phyloP scores from a whole-genome alignment of 2,888 invertebrate species.

The Trissonchulus latispiculum region DNA sequence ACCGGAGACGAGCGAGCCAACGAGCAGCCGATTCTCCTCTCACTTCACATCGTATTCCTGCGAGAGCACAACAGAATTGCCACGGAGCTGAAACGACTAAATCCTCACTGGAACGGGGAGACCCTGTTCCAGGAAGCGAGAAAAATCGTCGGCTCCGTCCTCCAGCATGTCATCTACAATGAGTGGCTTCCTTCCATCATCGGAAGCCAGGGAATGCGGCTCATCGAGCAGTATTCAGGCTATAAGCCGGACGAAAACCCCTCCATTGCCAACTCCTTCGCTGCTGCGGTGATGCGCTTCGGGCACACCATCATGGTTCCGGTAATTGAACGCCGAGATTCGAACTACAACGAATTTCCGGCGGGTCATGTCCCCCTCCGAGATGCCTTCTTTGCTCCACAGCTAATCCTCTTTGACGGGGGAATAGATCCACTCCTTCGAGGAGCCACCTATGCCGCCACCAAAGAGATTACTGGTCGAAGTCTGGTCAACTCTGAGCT shows the following conservation, averaged over 20 bases:
- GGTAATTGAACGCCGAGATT: conserved; percentile 5
- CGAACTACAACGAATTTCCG: neutral
- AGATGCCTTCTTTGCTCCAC: conserved; percentile 88
- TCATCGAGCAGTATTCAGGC: conserved; percentile 55
- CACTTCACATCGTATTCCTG: conserved; percentile 57
- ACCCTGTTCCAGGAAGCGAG: conserved; percentile 66
- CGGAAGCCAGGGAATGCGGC: neutral
- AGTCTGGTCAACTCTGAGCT: conserved; percentile 17
- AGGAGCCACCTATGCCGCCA: conserved; percentile 72
- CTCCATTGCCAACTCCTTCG: conserved; percentile 80
- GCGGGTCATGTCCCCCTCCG: conserved; percentile 69
- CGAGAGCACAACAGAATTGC: conserved; percentile 90
- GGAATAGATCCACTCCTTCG: conserved; percentile 85
- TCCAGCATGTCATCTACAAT: conserved; percentile 81
- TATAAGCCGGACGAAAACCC: conserved; percentile 71
- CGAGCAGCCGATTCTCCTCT: conserved; percentile 48
- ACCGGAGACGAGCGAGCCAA: conserved; percentile 72
- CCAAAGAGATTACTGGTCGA: neutral
- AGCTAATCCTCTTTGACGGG: conserved; percentile 84
- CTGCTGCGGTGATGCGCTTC: conserved; percentile 74
- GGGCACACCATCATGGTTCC: conserved; percentile 19
- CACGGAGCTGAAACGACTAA: conserved; percentile 59
- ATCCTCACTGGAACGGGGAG: conserved; percentile 85
- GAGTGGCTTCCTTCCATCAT: conserved; percentile 74
- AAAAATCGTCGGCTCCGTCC: conserved; percentile 71